phyloP scores from a whole-genome alignment of 1,140 invertebrate genomes.

The Platorchestia sp. region DNA sequence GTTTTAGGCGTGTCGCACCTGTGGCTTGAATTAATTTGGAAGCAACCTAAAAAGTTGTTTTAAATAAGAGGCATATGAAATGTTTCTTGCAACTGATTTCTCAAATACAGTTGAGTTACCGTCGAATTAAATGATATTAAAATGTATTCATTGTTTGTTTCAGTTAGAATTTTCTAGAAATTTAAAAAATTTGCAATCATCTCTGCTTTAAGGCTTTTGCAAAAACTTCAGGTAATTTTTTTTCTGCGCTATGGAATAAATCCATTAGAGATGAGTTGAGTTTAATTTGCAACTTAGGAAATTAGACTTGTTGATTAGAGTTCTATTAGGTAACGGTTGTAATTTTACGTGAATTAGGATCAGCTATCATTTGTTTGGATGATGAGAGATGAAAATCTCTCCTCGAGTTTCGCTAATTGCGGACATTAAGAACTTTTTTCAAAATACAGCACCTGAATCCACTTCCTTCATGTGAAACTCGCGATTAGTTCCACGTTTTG shows the following conservation, averaged over 20 bases:
- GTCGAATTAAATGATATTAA: neutral
- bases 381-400: no score
- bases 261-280: neutral
- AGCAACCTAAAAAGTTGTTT: neutral
- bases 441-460: no score
- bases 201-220: neutral
- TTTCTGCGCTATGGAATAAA: neutral
- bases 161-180: neutral
- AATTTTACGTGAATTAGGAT: neutral
- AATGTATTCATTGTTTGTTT: neutral
- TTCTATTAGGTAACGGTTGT: neutral
- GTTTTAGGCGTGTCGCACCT: slow-evolving; percentile 4
- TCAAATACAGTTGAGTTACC: neutral
- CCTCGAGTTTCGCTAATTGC: no score
- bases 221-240: neutral
- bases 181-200: neutral
- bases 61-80: neutral
- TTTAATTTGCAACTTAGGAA: neutral
- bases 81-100: neutral
- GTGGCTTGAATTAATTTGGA: neutral
- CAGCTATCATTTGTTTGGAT: neutral
- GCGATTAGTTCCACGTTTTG: no score
- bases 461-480: no score
- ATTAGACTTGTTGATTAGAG: neutral
- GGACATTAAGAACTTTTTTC: no score